Percentiles rank a stretch among this genome's conserved stretches.
Conservation (phyloP, 2,888 invertebrate species). For the Idaea aversata region DNA sequence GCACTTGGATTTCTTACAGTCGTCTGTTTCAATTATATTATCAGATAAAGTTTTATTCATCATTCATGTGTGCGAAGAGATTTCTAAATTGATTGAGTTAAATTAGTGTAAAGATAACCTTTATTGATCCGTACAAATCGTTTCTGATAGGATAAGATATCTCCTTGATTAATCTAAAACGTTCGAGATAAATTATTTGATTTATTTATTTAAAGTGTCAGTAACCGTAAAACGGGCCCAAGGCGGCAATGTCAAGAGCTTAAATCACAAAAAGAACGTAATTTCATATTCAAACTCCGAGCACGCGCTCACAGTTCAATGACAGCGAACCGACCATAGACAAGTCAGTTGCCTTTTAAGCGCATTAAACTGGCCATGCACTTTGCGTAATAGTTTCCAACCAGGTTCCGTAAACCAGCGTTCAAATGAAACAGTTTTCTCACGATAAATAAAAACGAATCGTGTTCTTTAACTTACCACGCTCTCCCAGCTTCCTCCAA, state of each 20-base stretch:
- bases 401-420: slow-evolving; percentile 44
- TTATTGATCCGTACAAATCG: slow-evolving; percentile 40
- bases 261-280: slow-evolving; percentile 58
- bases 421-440: slow-evolving; percentile 21
- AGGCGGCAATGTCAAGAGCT: slow-evolving; percentile 73
- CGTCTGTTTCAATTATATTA: neutral
- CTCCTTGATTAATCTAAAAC: slow-evolving; percentile 41
- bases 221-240: slow-evolving; percentile 50
- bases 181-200: slow-evolving; percentile 41
- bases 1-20: neutral
- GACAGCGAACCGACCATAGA: slow-evolving; percentile 65
- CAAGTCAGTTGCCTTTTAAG: slow-evolving; percentile 69
- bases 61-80: neutral
- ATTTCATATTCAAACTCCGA: slow-evolving; percentile 64
- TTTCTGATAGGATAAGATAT: slow-evolving; percentile 39
- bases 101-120: slow-evolving; percentile 39
- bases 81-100: slow-evolving; percentile 7
- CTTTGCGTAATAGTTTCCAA: slow-evolving; percentile 62
- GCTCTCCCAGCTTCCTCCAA: slow-evolving; percentile 77
- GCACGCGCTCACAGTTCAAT: slow-evolving; percentile 44
- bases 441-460: slow-evolving; percentile 11
- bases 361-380: slow-evolving; percentile 60
- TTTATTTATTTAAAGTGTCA: slow-evolving; percentile 42
- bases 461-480: slow-evolving; percentile 59
- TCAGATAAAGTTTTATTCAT: neutral